phyloP scores from a whole-genome alignment of 2,797 vertebrate species.

The Varecia variegata region DNA sequence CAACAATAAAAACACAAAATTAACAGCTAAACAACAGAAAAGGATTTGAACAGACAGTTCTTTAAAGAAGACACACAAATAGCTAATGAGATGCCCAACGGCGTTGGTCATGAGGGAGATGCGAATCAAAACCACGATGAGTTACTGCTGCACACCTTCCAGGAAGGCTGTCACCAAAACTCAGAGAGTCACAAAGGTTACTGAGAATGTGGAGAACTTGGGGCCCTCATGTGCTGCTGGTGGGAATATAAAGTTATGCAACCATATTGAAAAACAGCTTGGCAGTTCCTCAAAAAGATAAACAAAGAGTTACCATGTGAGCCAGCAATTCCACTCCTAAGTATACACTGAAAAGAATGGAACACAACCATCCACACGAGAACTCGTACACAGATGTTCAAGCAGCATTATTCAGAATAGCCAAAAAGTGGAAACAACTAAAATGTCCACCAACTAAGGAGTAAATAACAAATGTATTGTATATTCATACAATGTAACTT shows the following conservation, averaged over 20 bases:
- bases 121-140: not conserved
- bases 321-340: not conserved
- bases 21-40: not conserved
- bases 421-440: not conserved
- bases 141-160: not conserved
- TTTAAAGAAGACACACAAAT: not conserved
- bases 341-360: not conserved
- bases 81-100: not conserved
- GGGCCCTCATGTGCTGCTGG: not conserved
- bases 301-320: not conserved
- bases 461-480: not conserved
- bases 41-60: not conserved
- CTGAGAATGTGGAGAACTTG: not conserved
- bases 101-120: not conserved
- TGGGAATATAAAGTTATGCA: not conserved
- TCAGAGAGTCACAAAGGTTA: not conserved
- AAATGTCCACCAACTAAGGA: not conserved
- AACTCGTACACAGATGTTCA: not conserved
- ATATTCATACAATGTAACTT: not conserved
- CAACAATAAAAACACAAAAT: not conserved
- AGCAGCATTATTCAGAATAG: not conserved
- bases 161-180: no score
- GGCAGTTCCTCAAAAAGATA: not conserved
- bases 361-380: not conserved
- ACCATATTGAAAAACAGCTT: not conserved